Percentiles rank a stretch among this genome's conserved stretches.
phyloP scores from a whole-genome alignment of 2,797 vertebrate genomes.

The Spatula clypeata region DNA sequence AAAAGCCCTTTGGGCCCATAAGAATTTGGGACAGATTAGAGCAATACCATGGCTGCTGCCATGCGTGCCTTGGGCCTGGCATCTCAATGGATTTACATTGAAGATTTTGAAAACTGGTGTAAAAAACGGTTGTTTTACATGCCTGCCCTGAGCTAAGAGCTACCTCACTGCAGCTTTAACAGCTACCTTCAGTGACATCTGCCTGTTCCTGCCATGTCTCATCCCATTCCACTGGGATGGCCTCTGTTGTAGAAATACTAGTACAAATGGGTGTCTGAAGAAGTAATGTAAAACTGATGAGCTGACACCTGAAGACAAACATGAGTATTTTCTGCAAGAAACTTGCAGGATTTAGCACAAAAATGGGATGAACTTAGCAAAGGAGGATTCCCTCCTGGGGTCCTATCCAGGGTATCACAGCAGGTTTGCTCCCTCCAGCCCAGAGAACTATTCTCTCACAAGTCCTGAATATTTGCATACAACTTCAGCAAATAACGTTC shows the following conservation, averaged over 20 bases:
- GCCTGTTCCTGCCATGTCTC: background rate
- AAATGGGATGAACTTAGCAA: background rate
- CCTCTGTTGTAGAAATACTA: background rate
- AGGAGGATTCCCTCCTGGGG: background rate
- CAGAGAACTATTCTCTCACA: background rate
- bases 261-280: background rate
- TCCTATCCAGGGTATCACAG: background rate
- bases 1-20: background rate
- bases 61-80: fast-evolving
- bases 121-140: background rate
- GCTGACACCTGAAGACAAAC: background rate
- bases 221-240: background rate
- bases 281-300: background rate
- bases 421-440: background rate
- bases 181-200: background rate
- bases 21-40: background rate
- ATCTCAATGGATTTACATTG: background rate
- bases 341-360: background rate
- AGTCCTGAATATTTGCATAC: background rate
- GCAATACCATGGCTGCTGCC: background rate
- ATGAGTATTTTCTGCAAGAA: background rate
- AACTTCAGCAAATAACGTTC: background rate
- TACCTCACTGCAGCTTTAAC: background rate
- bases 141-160: background rate
- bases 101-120: background rate